Evolutionary conservation across 2,797 vertebrate species (phyloP).

Genomic region (Clangula hyemalis): DNA sequence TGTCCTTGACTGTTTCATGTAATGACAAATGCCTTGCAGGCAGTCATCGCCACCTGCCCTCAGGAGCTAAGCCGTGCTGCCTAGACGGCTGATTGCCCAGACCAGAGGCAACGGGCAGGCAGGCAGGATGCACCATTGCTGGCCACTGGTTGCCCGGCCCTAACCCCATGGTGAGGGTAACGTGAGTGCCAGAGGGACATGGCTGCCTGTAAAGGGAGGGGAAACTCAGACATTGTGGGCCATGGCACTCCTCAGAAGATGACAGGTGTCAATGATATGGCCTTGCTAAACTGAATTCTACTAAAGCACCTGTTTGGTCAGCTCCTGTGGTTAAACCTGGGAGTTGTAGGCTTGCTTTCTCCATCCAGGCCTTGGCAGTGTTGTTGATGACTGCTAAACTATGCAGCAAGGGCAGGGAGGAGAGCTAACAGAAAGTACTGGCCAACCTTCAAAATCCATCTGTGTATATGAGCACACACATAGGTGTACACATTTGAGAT

Average conservation of each 20-base stretch:
- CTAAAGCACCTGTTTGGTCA: not conserved
- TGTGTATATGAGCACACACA: accelerated
- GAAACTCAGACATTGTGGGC: not conserved
- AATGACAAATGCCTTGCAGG: not conserved
- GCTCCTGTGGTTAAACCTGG: not conserved
- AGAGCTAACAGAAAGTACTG: not conserved
- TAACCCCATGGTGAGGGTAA: too few relatives aligned
- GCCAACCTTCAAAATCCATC: not conserved
- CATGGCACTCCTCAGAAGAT: not conserved
- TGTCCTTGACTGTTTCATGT: not conserved
- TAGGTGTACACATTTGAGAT: not conserved
- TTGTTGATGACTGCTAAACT: not conserved
- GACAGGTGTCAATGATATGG: not conserved
- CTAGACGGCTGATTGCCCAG: not conserved
- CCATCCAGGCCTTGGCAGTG: not conserved
- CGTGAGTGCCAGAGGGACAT: too few relatives aligned
- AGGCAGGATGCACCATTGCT: not conserved
- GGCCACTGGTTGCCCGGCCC: too few relatives aligned
- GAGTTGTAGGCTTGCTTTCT: not conserved
- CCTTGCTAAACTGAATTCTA: not conserved
- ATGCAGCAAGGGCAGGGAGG: not conserved
- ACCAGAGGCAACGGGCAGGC: not conserved
- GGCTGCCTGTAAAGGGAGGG: too few relatives aligned
- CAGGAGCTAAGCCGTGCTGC: not conserved
- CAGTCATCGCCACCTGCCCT: not conserved